Percentiles rank a stretch among this genome's conserved stretches.
phyloP scores from a whole-genome alignment of 2,797 vertebrate species.

The Pygocentrus nattereri region DNA sequence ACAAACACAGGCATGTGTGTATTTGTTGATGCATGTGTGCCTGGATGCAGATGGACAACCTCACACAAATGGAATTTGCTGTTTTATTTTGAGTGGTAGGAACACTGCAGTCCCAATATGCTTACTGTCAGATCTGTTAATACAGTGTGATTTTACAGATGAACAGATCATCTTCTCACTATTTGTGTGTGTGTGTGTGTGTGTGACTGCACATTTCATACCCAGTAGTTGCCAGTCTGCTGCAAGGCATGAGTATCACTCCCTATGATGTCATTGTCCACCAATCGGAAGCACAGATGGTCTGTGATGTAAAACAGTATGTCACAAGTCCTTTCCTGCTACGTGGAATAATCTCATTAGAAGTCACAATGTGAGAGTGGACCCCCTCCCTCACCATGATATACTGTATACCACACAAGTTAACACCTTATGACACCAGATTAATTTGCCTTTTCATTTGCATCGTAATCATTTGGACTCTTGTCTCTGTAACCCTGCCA shows the following conservation, averaged over 20 bases:
- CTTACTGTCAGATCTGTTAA: slow-evolving; percentile 18
- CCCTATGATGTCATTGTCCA: slow-evolving; percentile 50
- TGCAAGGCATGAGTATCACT: slow-evolving; percentile 37
- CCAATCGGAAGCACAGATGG: slow-evolving; percentile 41
- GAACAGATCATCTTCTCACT: neutral
- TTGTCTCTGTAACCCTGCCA: too few relatives aligned
- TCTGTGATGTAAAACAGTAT: slow-evolving; percentile 46
- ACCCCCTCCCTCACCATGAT: neutral
- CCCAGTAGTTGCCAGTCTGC: slow-evolving; percentile 19
- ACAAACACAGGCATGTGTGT: neutral
- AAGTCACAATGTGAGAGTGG: slow-evolving; percentile 24
- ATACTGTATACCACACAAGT: neutral
- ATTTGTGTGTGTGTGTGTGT: slow-evolving; percentile 1
- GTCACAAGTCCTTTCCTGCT: slow-evolving; percentile 40
- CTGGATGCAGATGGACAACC: slow-evolving; percentile 6
- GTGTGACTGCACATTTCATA: slow-evolving; percentile 29
- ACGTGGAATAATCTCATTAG: slow-evolving; percentile 30
- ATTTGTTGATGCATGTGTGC: neutral
- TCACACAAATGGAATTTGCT: slow-evolving; percentile 26
- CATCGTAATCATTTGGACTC: neutral
- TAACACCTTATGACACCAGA: neutral
- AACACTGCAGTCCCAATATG: neutral
- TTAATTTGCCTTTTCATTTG: slow-evolving; percentile 9
- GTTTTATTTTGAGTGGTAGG: slow-evolving; percentile 23
- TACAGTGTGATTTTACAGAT: slow-evolving; percentile 12